Conservation (phyloP, 2,888 invertebrate genomes). For the Marasmarcha lunaedactyla region DNA sequence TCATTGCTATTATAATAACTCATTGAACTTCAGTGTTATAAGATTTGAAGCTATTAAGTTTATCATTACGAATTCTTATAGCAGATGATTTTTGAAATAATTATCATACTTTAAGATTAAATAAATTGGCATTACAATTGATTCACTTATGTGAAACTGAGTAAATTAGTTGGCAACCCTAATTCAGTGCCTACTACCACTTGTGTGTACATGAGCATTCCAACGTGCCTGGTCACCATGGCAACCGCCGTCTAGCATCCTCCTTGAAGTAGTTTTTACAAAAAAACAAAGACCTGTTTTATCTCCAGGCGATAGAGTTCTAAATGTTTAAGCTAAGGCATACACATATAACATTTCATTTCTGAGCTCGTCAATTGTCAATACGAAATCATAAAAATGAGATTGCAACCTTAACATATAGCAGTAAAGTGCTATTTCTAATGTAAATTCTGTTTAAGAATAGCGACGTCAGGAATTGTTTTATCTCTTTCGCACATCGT, state of each 20-base stretch:
- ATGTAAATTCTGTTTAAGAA: slow-evolving; percentile 59
- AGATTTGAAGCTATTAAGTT: too few species aligned
- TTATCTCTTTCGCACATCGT: slow-evolving; percentile 67
- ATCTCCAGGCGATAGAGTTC: slow-evolving; percentile 35
- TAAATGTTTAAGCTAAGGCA: slow-evolving; percentile 40
- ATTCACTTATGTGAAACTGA: too few species aligned
- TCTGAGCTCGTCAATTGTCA: slow-evolving; percentile 51
- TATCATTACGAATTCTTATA: too few species aligned
- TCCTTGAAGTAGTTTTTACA: slow-evolving; percentile 28
- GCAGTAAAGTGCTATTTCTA: slow-evolving; percentile 55
- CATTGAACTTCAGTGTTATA: too few species aligned
- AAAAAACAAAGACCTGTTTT: slow-evolving; percentile 49
- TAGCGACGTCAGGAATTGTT: slow-evolving; percentile 67
- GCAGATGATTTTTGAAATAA: too few species aligned
- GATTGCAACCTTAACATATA: slow-evolving; percentile 62
- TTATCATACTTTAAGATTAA: too few species aligned
- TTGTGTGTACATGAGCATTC: slow-evolving; percentile 40
- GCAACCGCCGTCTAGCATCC: slow-evolving; percentile 52
- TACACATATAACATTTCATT: slow-evolving; percentile 65
- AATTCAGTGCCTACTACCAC: slow-evolving; percentile 19
- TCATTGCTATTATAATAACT: too few species aligned
- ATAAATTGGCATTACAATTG: too few species aligned
- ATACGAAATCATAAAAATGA: slow-evolving; percentile 57
- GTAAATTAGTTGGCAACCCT: slow-evolving; percentile 44
- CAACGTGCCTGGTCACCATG: slow-evolving; percentile 68